A percentile compares a stretch with the other conserved stretches of the same genome.
phyloP scores from a whole-genome alignment of 2,113 vertebrate species.

The Catagonus wagneri region DNA sequence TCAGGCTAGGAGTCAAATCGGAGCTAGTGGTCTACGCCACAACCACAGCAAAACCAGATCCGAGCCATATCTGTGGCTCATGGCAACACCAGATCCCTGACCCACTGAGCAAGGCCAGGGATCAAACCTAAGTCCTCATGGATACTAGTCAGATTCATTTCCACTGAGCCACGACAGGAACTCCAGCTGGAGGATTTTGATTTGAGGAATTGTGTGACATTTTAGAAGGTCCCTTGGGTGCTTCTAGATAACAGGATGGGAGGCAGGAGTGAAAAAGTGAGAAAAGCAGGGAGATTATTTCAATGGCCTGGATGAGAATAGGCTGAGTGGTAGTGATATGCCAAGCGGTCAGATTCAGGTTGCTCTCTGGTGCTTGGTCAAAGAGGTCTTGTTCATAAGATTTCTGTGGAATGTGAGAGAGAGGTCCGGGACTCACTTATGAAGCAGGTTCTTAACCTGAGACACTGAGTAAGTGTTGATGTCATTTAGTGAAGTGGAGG shows the following conservation, averaged over 20 bases:
- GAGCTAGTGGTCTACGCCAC: no score
- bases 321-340: background rate
- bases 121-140: no score
- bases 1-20: no score
- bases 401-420: background rate
- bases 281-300: background rate
- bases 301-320: background rate
- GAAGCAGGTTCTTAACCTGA: background rate
- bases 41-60: no score
- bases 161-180: no score
- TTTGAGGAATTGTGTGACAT: background rate
- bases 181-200: background rate
- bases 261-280: background rate
- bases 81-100: no score
- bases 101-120: no score
- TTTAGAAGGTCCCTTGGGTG: background rate
- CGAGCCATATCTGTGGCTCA: no score
- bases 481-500: background rate
- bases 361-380: background rate
- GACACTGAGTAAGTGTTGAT: background rate
- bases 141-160: no score
- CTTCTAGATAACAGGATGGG: background rate
- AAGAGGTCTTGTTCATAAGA: background rate
- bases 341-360: background rate
- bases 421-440: background rate